Evolutionary conservation across 1,140 invertebrate species (phyloP), one percentile per base, ranked within the genome.

Genomic region (Berghia stephanieae): DNA sequence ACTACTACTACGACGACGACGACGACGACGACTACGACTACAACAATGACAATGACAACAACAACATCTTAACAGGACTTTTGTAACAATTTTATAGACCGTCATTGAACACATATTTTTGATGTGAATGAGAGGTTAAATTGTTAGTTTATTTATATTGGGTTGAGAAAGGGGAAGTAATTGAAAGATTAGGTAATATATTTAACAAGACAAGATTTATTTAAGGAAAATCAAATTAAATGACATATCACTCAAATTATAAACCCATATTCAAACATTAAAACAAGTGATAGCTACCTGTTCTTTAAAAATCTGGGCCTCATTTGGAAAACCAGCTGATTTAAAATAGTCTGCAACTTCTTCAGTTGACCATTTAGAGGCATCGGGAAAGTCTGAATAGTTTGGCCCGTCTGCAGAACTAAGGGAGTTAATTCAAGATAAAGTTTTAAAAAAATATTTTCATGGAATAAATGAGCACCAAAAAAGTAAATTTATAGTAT

Each of bases 261-360:
- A 49, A n/a, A 10, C n/a, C 10, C 10, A 49, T 49, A n/a, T 49
- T 10, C n/a, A n/a, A 49, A 10, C 46, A 13, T 13, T 49, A n/a
- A 13, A 10, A 49, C 10, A 10, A 13, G 10, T 49, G 10, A 49
- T 49, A 13, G n/a, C 10, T 49, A 76, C 95, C 91, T 96, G 94
- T 81, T 95, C 93, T 84, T 92, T 92, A 83, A 96, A 95, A 40
- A 94, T 92, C 75, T 93, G 91, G 21, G 95, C 94, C 84, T 94
- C 92, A 81, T 95, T 93, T 1, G 92, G 92, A 79, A 91, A 90
- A 57, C 95, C 94, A 81, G 93, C 91, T 78, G 93, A 91, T 8
- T 90, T 90, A 85, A 96, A 95, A 90, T 95, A 96, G 27, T 93
- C 90, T 85, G 93, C 94, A 1, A 96, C 95, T 87, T 96, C 93